Conservation (phyloP, 2,888 invertebrate genomes). For the Bembecia ichneumoniformis region DNA sequence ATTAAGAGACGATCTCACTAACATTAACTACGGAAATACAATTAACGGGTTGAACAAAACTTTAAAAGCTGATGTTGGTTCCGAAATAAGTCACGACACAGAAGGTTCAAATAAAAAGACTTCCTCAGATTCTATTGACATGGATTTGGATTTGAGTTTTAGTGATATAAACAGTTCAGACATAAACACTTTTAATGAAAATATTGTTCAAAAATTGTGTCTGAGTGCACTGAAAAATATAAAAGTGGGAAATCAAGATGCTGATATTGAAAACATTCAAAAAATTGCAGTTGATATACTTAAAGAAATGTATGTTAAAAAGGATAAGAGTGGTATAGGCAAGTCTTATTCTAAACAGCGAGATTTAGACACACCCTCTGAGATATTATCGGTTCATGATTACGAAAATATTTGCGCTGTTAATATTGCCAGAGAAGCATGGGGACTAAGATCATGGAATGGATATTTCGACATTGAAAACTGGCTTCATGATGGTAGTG, state of each 20-base stretch:
- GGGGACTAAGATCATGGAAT: conserved; percentile 77
- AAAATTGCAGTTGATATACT: conserved; percentile 67
- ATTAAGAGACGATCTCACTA: conserved; percentile 50
- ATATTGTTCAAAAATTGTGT: conserved; percentile 68
- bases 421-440: conserved; percentile 75
- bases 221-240: conserved; percentile 68
- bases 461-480: conserved; percentile 77
- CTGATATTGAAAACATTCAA: conserved; percentile 68
- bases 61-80: conserved; percentile 49
- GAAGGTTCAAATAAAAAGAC: conserved; percentile 65
- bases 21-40: conserved; percentile 9
- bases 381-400: conserved; percentile 75
- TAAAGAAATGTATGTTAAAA: conserved; percentile 67
- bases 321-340: conserved; percentile 46
- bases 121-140: conserved; percentile 66
- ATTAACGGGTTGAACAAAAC: conserved; percentile 33
- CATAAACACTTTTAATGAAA: conserved; percentile 69
- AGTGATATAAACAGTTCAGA: conserved; percentile 70
- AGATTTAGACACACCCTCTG: conserved; percentile 69
- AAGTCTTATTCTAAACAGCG: conserved; percentile 49
- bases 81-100: conserved; percentile 60
- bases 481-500: conserved; percentile 75
- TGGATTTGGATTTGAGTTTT: conserved; percentile 69
- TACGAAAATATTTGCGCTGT: conserved; percentile 78
- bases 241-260: conserved; percentile 69